Base-by-base conservation (phyloP, 2,888 invertebrate genomes). In the Cheilosia vernalis region DNA sequence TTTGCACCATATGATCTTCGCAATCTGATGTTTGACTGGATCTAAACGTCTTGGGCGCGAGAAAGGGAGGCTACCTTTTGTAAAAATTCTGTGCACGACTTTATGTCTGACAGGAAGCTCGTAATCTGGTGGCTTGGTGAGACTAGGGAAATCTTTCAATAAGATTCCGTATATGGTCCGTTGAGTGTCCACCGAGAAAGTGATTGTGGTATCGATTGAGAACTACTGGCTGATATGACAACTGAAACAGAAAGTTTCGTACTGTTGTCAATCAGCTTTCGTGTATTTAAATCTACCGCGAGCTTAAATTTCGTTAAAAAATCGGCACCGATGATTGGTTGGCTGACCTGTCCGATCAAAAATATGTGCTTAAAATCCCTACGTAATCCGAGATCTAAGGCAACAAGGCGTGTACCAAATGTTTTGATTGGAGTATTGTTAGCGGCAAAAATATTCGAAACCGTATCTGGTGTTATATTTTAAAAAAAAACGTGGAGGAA, bases 191-290 rank as follows among this genome's bases (percentile, higher is more conserved):
- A 40, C 9, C 1, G 5, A 40, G 40, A 2, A 40, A 40, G 10
- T 1, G 1, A 15, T 40, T 40, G 15, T 1, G 1, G 40, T 15
- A 2, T 3, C 4, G 1, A 0, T 13, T 40, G 15, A 15, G 40
- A 2, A 40, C 2, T 15, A 40, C 40, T 2, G 15, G 19, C 24
- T 49, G 53, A 53, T 53, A n/a, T n/a, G 15, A 27, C n/a, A n/a
- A 53, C 27, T n/a, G 53, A 53, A 53, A 53, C 27, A 4, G 53
- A 53, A 27, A 53, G 53, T 51, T 51, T 51, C 2, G 51, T 51
- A 4, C 51, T 27, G n/a, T 53, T 53, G 24, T 53, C 27, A n/a
- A 53, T 53, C 27, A 27, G n/a, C n/a, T 53, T 53, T 27, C 15
- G 27, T 53, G 53, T 51, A 51, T 53, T 27, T 30, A 53, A 27